Conservation (phyloP, 1,140 invertebrate species). For the Saccostrea cuccullata region DNA sequence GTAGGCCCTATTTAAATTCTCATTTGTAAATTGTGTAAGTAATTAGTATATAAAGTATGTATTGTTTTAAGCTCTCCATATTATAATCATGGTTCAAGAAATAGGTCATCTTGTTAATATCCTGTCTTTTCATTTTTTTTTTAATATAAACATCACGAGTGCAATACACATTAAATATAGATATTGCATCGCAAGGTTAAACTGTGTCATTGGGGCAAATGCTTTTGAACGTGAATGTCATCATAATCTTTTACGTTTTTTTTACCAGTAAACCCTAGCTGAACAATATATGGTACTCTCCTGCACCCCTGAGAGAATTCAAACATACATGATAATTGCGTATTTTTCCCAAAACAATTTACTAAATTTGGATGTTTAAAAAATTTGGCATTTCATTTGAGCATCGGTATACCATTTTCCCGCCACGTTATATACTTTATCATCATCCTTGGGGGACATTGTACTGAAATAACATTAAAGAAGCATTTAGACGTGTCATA, state of each 20-base stretch:
- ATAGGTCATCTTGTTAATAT: no score
- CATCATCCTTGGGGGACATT: neutral
- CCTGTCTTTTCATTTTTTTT: no score
- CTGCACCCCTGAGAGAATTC: neutral
- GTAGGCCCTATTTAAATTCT: no score
- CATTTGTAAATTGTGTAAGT: no score
- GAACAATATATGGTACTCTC: neutral
- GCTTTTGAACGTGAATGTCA: neutral
- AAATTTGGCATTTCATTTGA: neutral
- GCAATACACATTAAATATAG: neutral
- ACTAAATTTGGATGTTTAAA: neutral
- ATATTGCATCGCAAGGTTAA: neutral
- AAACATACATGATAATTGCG: neutral
- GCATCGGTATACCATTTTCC: neutral
- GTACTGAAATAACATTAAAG: neutral
- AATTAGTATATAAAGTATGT: no score
- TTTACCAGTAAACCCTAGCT: neutral
- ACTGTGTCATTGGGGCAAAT: neutral
- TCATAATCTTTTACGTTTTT: no score
- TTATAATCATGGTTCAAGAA: no score
- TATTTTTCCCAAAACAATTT: conserved; percentile 1
- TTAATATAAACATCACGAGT: neutral
- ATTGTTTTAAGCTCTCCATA: no score
- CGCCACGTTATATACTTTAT: neutral
- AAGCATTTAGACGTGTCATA: no score